Evolutionary conservation across 2,888 invertebrate genomes (phyloP).

Genomic region (Matsumyia berberina): DNA sequence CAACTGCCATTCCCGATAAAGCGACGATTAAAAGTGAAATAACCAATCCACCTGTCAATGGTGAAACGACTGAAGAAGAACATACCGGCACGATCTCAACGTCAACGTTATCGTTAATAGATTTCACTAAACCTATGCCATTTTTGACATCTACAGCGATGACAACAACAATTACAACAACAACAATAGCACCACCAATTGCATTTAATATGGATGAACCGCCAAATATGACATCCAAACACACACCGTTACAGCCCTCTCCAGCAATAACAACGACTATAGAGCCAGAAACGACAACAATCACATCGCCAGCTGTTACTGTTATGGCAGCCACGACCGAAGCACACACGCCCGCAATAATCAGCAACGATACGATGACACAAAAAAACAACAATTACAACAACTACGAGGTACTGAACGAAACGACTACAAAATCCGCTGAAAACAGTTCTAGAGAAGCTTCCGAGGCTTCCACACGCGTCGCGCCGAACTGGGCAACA

Average conservation of each 20-base stretch:
- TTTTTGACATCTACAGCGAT: slow-evolving; percentile 57
- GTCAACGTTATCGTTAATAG: slow-evolving; percentile 51
- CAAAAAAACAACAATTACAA: slow-evolving; percentile 74
- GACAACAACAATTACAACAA: slow-evolving; percentile 62
- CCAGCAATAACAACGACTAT: slow-evolving; percentile 29
- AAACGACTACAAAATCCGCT: slow-evolving; percentile 77
- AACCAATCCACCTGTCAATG: slow-evolving; percentile 42
- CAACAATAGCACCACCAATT: slow-evolving; percentile 50
- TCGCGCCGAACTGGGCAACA: slow-evolving; percentile 43
- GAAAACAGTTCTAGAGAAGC: slow-evolving; percentile 63
- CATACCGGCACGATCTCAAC: slow-evolving; percentile 65
- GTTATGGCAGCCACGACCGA: slow-evolving; percentile 68
- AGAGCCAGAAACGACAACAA: slow-evolving; percentile 48
- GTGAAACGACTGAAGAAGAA: slow-evolving; percentile 43
- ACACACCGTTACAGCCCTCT: slow-evolving; percentile 39
- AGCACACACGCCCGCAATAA: slow-evolving; percentile 64
- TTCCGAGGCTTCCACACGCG: slow-evolving; percentile 64
- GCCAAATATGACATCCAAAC: slow-evolving; percentile 42
- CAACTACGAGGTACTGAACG: slow-evolving; percentile 77
- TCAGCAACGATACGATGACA: slow-evolving; percentile 78
- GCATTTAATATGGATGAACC: slow-evolving; percentile 62
- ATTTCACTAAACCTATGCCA: slow-evolving; percentile 70
- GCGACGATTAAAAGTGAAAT: slow-evolving; percentile 54
- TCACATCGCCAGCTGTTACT: slow-evolving; percentile 74
- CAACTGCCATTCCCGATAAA: slow-evolving; percentile 26